These are phyloP conservation scores for Avahi laniger DNA, from an alignment of 2,797 vertebrate species.

Conservation along the genomic window DNA sequence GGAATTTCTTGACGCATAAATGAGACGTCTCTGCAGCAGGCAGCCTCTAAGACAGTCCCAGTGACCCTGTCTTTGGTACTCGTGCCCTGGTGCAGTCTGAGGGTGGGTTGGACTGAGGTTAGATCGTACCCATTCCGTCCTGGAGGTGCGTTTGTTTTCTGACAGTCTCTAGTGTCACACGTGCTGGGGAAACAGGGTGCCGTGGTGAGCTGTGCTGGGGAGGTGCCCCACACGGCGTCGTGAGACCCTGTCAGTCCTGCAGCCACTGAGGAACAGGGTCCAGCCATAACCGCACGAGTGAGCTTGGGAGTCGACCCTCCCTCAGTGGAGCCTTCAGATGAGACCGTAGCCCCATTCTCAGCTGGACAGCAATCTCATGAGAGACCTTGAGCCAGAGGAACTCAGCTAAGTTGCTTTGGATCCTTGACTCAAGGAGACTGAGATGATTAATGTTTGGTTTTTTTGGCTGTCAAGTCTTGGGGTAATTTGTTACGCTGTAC, in stretches of 20 bases:
- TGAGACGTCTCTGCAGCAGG: not conserved
- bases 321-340: not conserved
- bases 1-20: not conserved
- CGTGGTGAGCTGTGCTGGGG: not conserved
- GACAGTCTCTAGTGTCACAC: fast-evolving
- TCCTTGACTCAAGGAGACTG: not conserved
- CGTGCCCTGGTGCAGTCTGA: not conserved
- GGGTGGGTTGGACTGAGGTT: fast-evolving
- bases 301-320: not conserved
- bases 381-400: not conserved
- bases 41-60: not conserved
- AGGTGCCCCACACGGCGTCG: not conserved
- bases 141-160: fast-evolving
- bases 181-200: too few species aligned
- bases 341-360: not conserved
- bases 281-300: not conserved
- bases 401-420: not conserved
- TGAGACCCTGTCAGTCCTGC: not conserved
- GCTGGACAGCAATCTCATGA: not conserved
- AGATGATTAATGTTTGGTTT: not conserved
- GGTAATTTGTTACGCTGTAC: not conserved
- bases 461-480: not conserved
- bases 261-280: not conserved
- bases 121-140: not conserved
- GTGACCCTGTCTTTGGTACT: not conserved